Conservation (phyloP, 2,113 vertebrate species). For the Ranitomeya imitator region DNA sequence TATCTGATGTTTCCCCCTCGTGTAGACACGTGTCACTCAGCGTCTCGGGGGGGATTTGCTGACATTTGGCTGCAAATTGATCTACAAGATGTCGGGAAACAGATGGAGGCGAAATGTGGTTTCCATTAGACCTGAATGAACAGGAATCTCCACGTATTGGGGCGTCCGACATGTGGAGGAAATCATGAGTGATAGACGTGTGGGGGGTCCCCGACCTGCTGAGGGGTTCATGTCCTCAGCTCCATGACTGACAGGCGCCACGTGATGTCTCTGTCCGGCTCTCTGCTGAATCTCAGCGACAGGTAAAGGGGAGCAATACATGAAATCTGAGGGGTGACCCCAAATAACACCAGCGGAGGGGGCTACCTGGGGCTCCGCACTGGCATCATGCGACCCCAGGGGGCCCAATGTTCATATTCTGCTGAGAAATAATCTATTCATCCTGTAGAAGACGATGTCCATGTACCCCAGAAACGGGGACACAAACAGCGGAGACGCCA, state of each 20-base stretch:
- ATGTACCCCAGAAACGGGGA: too few relatives aligned
- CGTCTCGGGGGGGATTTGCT: neutral
- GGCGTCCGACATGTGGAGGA: neutral
- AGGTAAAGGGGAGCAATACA: neutral
- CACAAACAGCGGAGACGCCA: too few relatives aligned
- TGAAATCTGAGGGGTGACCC: too few relatives aligned
- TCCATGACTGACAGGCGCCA: too few relatives aligned
- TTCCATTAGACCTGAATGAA: neutral
- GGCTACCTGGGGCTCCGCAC: too few relatives aligned
- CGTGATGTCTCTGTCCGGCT: too few relatives aligned
- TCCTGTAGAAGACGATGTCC: too few relatives aligned
- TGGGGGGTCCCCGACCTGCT: neutral
- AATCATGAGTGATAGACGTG: neutral
- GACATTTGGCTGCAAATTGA: neutral
- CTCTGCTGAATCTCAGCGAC: too few relatives aligned
- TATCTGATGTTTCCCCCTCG: neutral
- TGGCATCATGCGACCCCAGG: too few relatives aligned
- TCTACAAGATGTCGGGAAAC: neutral
- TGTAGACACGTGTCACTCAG: neutral
- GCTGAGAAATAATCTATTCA: too few relatives aligned
- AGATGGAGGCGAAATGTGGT: neutral
- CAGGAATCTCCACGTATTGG: neutral
- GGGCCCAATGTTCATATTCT: too few relatives aligned
- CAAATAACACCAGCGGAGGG: too few relatives aligned
- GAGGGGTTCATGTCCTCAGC: neutral